Conservation (phyloP, 2,113 vertebrate genomes). For the Chaetodon auriga region DNA sequence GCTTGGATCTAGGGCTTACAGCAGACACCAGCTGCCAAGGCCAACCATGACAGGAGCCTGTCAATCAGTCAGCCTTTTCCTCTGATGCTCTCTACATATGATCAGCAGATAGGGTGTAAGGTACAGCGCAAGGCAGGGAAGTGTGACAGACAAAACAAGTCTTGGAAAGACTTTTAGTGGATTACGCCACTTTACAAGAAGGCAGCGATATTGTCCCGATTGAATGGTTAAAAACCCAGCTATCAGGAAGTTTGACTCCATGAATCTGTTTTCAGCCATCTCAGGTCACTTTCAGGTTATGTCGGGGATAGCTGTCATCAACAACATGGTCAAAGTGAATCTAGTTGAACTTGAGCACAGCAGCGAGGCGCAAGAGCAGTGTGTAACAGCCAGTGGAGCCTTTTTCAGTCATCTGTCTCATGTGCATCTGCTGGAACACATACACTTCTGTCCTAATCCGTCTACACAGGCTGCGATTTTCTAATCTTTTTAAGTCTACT, state of each 20-base stretch:
- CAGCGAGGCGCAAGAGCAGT: not conserved
- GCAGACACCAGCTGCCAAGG: not conserved
- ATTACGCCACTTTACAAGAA: too few species aligned
- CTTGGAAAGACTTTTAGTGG: not conserved
- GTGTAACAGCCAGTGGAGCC: not conserved
- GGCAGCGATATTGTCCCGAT: not conserved
- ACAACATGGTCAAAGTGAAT: not conserved
- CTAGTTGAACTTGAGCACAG: not conserved
- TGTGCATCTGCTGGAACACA: not conserved
- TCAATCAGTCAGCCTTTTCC: not conserved
- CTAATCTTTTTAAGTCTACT: not conserved
- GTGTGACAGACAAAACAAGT: not conserved
- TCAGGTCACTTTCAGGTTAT: not conserved
- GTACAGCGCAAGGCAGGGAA: not conserved
- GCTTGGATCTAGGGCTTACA: not conserved
- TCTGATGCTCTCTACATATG: not conserved
- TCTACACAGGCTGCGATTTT: not conserved
- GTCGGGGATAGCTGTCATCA: not conserved
- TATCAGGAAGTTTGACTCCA: not conserved
- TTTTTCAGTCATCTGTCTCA: not conserved
- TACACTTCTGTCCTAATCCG: not conserved
- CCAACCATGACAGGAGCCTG: not conserved
- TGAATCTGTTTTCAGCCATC: not conserved
- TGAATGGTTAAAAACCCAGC: not conserved
- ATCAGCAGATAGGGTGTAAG: not conserved